phyloP scores from a whole-genome alignment of 1,140 invertebrate genomes.

The Physella acuta region DNA sequence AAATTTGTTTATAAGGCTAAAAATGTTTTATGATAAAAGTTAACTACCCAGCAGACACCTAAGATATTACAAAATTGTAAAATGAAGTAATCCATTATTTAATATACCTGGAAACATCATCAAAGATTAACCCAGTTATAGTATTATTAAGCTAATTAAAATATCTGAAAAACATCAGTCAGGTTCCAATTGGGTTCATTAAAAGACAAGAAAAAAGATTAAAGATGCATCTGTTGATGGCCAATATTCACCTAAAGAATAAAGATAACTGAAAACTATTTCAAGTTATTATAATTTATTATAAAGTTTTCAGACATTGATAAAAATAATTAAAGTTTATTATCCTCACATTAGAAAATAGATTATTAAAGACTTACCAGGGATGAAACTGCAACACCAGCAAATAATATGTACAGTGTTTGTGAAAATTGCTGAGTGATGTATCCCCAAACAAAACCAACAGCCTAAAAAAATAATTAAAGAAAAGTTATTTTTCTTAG shows the following conservation, averaged over 20 bases:
- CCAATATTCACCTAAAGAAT: neutral
- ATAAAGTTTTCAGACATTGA: neutral
- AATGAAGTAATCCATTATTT: neutral
- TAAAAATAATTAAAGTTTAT: neutral
- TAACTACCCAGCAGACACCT: neutral
- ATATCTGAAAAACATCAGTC: no score
- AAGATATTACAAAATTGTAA: neutral
- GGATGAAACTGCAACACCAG: conserved; percentile 82
- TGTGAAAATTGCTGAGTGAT: conserved; percentile 93
- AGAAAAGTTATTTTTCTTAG: neutral
- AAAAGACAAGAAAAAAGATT: no score
- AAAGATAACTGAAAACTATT: neutral
- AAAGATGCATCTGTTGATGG: no score
- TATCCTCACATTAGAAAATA: neutral
- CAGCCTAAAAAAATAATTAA: conserved; percentile 62
- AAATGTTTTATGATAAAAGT: neutral
- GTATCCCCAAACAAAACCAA: conserved; percentile 90
- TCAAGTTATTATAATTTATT: neutral
- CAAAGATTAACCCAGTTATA: neutral
- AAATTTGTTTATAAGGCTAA: neutral
- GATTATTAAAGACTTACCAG: conserved; percentile 67
- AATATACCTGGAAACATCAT: neutral
- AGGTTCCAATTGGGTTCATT: no score
- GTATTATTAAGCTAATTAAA: no score
- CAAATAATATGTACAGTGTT: conserved; percentile 88